Base-by-base conservation (phyloP, 2,888 invertebrate species). In the Drepana falcataria region DNA sequence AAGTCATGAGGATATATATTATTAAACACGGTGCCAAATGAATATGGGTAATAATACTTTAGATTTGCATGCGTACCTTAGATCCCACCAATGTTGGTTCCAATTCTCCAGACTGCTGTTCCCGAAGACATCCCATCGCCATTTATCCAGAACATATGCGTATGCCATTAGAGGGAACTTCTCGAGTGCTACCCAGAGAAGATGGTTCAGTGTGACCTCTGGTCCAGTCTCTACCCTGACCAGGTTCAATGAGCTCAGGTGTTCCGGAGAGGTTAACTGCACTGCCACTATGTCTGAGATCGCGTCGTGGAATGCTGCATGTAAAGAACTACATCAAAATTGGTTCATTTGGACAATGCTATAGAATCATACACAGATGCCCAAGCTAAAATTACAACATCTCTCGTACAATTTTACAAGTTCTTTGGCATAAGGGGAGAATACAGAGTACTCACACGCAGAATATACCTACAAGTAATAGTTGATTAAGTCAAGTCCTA, bases 241-340 rank as follows among this genome's bases (percentile, higher is more conserved):
- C 48, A 92, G 71, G 62, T 83, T 84, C 64, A 92, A 75, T 59
- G 79, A 85, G 57, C 82, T 73, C 54, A 93, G 73, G 69, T 92
- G 89, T 37, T 86, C 77, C 0, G 93, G 92, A 9, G 91, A 87
- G n/a, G 90, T 85, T 48, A 93, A 81, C 48, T 93, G 93, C 33
- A 93, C 75, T 4, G 93, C 92, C 7, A 93, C 88, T 35, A 93
- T 92, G 63, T 94, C 93, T 0, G 94, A 93, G 53, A 94, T 85
- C 37, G 93, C 93, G 73, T 94, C 93, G 73, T 93, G 93, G 68
- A 94, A 94, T 60, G 93, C 94, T 92, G 77, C 9, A 69, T 21
- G 21, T 21, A 21, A 21, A 21, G 21, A 21, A 21, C 21, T 21
- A 1, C 21, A 21, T 21, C 21, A 21, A 21, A 21, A 21, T 21